phyloP scores from a whole-genome alignment of 2,113 vertebrate species.

The Zingel zingel region DNA sequence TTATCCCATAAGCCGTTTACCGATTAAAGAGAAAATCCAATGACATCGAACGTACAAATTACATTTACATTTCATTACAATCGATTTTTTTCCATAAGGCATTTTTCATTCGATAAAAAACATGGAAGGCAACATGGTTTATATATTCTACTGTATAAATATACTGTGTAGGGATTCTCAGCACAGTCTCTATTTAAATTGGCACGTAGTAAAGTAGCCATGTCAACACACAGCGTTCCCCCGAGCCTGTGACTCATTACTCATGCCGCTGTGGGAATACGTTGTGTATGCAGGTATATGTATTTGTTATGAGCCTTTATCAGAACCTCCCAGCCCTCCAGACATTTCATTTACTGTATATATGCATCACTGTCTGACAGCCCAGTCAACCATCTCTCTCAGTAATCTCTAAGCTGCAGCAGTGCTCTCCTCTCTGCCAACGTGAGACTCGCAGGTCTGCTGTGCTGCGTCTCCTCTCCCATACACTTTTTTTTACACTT shows the following conservation, averaged over 20 bases:
- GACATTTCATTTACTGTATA: slow-evolving; percentile 62
- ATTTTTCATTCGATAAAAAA: no score
- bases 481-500: slow-evolving; percentile 16
- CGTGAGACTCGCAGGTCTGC: neutral
- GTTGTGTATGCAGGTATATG: slow-evolving; percentile 21
- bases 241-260: slow-evolving; percentile 45
- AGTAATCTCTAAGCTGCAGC: slow-evolving; percentile 53
- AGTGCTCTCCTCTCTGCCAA: neutral
- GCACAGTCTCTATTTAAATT: slow-evolving; percentile 27
- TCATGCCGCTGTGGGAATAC: slow-evolving; percentile 18
- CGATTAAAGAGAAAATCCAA: no score
- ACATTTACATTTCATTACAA: no score
- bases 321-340: slow-evolving; percentile 46
- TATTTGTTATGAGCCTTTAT: slow-evolving; percentile 54
- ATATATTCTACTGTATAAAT: neutral
- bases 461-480: neutral
- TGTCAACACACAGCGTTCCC: slow-evolving; percentile 34
- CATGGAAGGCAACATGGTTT: no score
- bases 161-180: neutral
- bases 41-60: no score
- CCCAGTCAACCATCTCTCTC: slow-evolving; percentile 21
- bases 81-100: no score
- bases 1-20: no score
- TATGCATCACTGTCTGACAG: slow-evolving; percentile 63
- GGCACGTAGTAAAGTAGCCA: slow-evolving; percentile 20